Conservation (phyloP, 2,888 invertebrate species). For the Hypomecis atomaria region DNA sequence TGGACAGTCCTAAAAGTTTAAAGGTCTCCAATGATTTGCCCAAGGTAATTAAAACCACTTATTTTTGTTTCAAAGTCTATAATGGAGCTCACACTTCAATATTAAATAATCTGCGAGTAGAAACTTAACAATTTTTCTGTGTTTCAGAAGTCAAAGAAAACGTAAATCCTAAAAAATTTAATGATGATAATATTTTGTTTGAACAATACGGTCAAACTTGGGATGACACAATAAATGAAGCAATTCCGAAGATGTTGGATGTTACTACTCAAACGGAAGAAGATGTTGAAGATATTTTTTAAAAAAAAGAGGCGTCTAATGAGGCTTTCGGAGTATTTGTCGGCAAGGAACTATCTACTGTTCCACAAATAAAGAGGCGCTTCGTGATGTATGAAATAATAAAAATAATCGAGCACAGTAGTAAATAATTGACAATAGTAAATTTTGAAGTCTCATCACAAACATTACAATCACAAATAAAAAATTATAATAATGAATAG, state of each 20-base stretch:
- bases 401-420: constrained; percentile 25
- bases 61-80: constrained; percentile 24
- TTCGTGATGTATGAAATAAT: constrained; percentile 27
- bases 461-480: constrained; percentile 24
- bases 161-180: constrained; percentile 17
- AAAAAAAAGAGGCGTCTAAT: constrained; percentile 8
- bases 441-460: constrained; percentile 21
- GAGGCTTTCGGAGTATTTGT: constrained; percentile 11
- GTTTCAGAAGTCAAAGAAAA: constrained; percentile 22
- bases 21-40: constrained; percentile 23
- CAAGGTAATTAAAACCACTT: constrained; percentile 23
- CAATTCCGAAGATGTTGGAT: constrained; percentile 22
- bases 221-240: constrained; percentile 20
- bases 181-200: constrained; percentile 1
- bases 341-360: constrained; percentile 27
- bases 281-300: neutral
- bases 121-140: constrained; percentile 24
- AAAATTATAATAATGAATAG: constrained; percentile 25
- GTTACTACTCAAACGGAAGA: constrained; percentile 12
- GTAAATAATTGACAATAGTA: constrained; percentile 21
- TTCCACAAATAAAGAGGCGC: constrained; percentile 23
- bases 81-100: constrained; percentile 23
- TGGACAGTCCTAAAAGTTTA: constrained; percentile 25
- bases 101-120: constrained; percentile 25
- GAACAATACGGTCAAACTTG: neutral